Percentiles rank a stretch among this genome's conserved stretches.
These are phyloP conservation scores for Chrysogorgia sp. DNA, from an alignment of 92 coral and sea anemone species.

Conservation along the genomic window DNA sequence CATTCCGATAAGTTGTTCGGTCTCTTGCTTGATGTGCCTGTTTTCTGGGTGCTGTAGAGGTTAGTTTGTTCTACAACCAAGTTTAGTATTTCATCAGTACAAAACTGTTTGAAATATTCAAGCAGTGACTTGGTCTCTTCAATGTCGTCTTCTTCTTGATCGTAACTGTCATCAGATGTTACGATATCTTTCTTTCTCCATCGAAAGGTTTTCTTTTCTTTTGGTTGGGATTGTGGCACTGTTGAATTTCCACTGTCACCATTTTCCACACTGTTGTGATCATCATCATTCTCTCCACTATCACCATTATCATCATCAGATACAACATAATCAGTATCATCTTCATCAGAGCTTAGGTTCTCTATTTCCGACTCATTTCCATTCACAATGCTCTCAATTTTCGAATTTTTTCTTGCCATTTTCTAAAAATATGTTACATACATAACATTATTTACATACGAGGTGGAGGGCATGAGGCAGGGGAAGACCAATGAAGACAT, in stretches of 20 bases:
- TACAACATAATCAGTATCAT: slow-evolving; percentile 3
- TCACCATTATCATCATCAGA: not conserved
- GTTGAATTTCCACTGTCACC: slow-evolving; percentile 14
- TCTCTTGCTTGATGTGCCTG: slow-evolving; percentile 1
- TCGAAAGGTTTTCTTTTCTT: slow-evolving; percentile 16
- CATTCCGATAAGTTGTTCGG: slow-evolving; percentile 26
- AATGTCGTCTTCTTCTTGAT: slow-evolving; percentile 18
- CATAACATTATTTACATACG: too few species aligned
- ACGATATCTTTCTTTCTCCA: slow-evolving; percentile 28
- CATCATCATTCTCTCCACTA: not conserved
- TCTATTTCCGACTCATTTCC: slow-evolving; percentile 27
- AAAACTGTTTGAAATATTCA: slow-evolving; percentile 28
- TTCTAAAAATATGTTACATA: slow-evolving; percentile 6
- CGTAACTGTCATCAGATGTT: slow-evolving; percentile 1
- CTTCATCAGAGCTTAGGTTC: slow-evolving; percentile 26
- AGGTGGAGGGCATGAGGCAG: too few species aligned
- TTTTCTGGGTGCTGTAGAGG: slow-evolving; percentile 32
- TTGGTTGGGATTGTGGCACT: slow-evolving; percentile 5
- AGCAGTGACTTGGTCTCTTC: slow-evolving; percentile 36
- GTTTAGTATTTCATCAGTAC: slow-evolving; percentile 23
- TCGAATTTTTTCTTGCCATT: slow-evolving; percentile 10
- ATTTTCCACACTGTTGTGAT: not conserved
- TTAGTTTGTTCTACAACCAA: slow-evolving; percentile 31
- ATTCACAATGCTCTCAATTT: slow-evolving; percentile 6
- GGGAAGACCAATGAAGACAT: too few species aligned